A percentile compares a stretch with the other conserved stretches of the same genome.
These are phyloP conservation scores for Pygoscelis antarcticus DNA, from an alignment of 2,113 vertebrate species.

Conservation along the genomic window DNA sequence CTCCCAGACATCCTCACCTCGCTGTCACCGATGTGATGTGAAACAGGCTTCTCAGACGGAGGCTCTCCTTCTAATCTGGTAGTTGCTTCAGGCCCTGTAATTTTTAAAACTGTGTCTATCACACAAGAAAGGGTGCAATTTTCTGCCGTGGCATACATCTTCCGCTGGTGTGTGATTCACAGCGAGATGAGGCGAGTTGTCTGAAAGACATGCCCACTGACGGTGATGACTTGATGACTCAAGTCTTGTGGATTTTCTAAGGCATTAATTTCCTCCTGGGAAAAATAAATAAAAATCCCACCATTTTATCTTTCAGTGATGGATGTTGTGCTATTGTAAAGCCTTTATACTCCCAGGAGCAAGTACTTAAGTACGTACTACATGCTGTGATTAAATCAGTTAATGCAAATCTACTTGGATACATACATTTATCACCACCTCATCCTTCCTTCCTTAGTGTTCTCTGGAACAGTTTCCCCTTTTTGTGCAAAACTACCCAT, in stretches of 20 bases:
- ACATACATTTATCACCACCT: not conserved
- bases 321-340: conserved; percentile 1
- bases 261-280: not conserved
- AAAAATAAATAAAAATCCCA: conserved; percentile 35
- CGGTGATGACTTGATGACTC: conserved; percentile 27
- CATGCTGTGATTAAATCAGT: not conserved
- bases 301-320: conserved; percentile 1
- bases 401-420: not conserved
- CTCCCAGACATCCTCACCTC: not conserved
- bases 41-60: not conserved
- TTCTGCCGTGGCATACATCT: not conserved
- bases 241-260: not conserved
- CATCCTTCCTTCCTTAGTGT: not conserved
- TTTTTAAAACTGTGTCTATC: not conserved
- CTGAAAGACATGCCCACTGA: not conserved
- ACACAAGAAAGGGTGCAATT: not conserved
- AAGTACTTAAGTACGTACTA: not conserved
- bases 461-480: not conserved
- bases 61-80: not conserved
- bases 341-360: not conserved
- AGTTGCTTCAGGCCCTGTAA: conserved; percentile 4
- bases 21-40: not conserved
- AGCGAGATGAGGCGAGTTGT: not conserved
- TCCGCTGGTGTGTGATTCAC: not conserved
- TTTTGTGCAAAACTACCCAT: not conserved